These are phyloP conservation scores for Hydrotaea cyrtoneurina DNA, from an alignment of 2,888 invertebrate genomes.

Conservation along the genomic window DNA sequence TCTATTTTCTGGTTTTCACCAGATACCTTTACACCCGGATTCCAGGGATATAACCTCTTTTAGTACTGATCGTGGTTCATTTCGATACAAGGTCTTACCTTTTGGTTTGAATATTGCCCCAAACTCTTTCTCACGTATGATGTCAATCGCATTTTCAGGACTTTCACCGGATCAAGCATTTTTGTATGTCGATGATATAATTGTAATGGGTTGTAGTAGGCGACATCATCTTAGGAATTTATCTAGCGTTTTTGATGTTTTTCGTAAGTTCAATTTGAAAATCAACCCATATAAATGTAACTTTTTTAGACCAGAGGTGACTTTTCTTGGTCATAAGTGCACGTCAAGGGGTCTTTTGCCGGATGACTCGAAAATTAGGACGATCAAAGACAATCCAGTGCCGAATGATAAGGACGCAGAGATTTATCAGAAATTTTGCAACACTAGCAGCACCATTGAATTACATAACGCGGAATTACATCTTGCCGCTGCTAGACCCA, in stretches of 20 bases:
- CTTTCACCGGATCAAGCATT: not conserved
- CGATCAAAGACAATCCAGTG: conserved; percentile 1
- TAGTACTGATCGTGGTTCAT: not conserved
- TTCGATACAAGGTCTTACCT: too few species aligned
- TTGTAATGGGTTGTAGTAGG: too few species aligned
- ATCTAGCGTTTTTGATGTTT: too few species aligned
- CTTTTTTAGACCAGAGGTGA: conserved; percentile 19
- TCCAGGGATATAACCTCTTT: not conserved
- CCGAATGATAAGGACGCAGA: not conserved
- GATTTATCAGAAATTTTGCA: too few species aligned
- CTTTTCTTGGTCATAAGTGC: conserved; percentile 36
- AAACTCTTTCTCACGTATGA: conserved; percentile 36
- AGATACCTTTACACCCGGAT: too few species aligned
- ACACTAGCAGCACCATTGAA: too few species aligned
- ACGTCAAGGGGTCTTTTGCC: conserved; percentile 30
- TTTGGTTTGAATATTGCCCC: conserved; percentile 28
- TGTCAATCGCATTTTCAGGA: conserved; percentile 23
- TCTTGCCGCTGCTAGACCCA: too few species aligned
- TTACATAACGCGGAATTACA: not conserved
- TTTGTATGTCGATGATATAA: too few species aligned
- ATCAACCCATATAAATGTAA: conserved; percentile 17
- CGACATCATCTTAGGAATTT: too few species aligned
- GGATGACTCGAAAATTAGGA: not conserved
- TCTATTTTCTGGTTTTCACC: conserved; percentile 14
- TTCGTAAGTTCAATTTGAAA: not conserved